Evolutionary conservation across 2,113 vertebrate species (phyloP), one percentile per base, ranked within the genome.

Genomic region (Mirounga angustirostris): DNA sequence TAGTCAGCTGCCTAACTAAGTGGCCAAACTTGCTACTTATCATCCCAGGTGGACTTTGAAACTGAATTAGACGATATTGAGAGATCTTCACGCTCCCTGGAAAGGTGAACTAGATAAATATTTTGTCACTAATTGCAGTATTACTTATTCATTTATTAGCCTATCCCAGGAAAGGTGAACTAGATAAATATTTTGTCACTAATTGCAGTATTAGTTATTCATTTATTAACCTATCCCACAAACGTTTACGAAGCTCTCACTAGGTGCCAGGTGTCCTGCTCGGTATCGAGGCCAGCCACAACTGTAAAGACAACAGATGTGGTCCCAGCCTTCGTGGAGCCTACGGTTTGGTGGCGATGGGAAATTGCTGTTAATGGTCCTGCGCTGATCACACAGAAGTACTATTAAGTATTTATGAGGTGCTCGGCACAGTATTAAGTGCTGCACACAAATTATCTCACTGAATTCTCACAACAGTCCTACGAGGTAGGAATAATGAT

Each of bases 11-110:
- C 22, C 43, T 56, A 87, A 40, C 43, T 50, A 87, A 40, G 50
- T 33, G 56, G 69, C 67, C 84, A 65, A 4, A 54, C 74, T 30
- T 89, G 50, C 63, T 83, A 52, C 22, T 90, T 82, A 56, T 54
- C 78, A 71, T 67, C 93, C 74, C 79, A 97, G 73, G 61, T 82
- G 67, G 73, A 95, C 86, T 97, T 92, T 87, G 85, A 79, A 96
- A 82, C 52, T 3, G 43, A 79, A 30, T 80, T 88, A 76, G 63
- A 50, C 52, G 43, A 81, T 78, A 46, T 22, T 52, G 50, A 95
- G 84, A 92, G 56, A 88, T 88, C 87, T 63, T 90, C 87, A 10
- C n/a, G 50, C 65, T 73, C 30, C 76, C 54, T 79, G 46, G 84
- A 87, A 94, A 94, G 61, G 30, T 54, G 58, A 43, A 46, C 63